Evolutionary conservation across 2,113 vertebrate genomes (phyloP), one percentile per base, ranked within the genome.

Genomic region (Taurulus bubalis): DNA sequence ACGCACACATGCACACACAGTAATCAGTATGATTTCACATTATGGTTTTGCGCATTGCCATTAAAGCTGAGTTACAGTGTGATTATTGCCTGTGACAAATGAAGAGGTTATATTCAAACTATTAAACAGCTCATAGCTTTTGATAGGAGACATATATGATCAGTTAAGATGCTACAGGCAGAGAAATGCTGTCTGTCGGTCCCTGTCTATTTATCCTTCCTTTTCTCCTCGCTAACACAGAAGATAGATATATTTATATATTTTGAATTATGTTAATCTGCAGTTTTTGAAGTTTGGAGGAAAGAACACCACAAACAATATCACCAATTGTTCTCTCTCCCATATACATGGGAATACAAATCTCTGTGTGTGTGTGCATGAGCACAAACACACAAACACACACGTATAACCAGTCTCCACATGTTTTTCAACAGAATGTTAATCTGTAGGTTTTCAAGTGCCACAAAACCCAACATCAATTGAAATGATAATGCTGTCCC

Each of bases 81-180:
- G 92, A 93, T 95, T 92, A 95, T 93, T 89, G 92, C 68, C 94
- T 94, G 92, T 93, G 89, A 95, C 94, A 95, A 95, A 95, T 94
- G 92, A 93, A 94, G 88, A 94, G 87, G 86, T 93, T 93, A 94
- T 94, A 94, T 86, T 91, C 91, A 86, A 92, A 90, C 91, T 90
- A 88, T 95, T 93, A 94, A 94, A 95, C 94, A 94, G 81, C 87
- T 91, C 90, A 93, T 95, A 94, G 88, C 71, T 89, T 94, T 94
- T 95, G 92, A 94, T 95, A 88, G 89, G 88, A 90, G 92, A 94
- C 92, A 94, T 93, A 90, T 92, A 92, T 90, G 90, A 92, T 87
- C 87, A 86, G 90, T 94, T 92, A 92, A 92, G 89, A 79, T 84
- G 91, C 88, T 87, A 90, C 85, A 85, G 83, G 87, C 85, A 74